Conservation (phyloP, 2,113 vertebrate species). For the Porphyrio hochstetteri region DNA sequence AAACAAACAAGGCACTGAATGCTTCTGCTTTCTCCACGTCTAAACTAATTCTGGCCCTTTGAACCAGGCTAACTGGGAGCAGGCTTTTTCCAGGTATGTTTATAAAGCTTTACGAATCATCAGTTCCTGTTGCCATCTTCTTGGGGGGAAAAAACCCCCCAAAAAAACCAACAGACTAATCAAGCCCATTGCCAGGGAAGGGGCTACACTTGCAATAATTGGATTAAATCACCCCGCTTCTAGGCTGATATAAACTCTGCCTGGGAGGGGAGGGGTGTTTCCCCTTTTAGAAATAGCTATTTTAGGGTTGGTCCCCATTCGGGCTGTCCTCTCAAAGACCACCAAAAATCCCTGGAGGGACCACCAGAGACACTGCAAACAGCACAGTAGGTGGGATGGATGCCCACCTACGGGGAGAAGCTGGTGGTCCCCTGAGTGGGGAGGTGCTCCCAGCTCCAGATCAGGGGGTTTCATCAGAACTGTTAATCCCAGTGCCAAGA, state of each 20-base stretch:
- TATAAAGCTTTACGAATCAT: neutral
- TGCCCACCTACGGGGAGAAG: neutral
- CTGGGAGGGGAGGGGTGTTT: neutral
- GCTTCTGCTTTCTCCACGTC: neutral
- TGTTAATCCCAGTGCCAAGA: neutral
- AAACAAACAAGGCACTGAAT: accelerated
- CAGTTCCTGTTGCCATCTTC: neutral
- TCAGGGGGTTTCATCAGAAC: accelerated
- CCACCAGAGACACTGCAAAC: neutral
- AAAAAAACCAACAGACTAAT: too few relatives aligned
- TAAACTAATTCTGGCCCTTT: neutral
- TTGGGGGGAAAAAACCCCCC: too few relatives aligned
- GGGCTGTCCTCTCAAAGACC: neutral
- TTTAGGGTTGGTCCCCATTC: neutral
- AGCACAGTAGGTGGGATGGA: neutral
- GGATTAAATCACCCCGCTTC: neutral
- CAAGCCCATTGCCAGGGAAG: neutral
- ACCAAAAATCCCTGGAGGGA: neutral
- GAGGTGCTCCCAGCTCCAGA: neutral
- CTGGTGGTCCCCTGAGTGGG: neutral
- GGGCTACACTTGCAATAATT: neutral
- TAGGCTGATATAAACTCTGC: neutral
- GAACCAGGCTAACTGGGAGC: neutral
- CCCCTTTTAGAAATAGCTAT: neutral
- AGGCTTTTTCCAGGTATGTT: neutral